These are phyloP conservation scores for Acanthochromis polyacanthus DNA, from an alignment of 2,113 vertebrate genomes.

Conservation along the genomic window DNA sequence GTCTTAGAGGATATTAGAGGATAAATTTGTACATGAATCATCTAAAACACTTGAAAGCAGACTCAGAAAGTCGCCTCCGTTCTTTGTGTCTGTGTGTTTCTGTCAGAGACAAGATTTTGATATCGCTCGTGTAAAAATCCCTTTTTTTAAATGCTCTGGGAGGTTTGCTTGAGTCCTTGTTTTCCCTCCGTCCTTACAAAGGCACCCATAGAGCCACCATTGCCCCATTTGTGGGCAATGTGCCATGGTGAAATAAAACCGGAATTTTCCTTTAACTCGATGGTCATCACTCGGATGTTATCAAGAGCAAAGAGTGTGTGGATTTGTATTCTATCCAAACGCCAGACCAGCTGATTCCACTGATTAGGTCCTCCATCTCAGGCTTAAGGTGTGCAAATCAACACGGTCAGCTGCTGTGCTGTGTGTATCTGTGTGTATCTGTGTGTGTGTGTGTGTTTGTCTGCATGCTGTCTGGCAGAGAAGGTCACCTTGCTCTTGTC, in stretches of 20 bases:
- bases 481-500: conserved; percentile 52
- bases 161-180: neutral
- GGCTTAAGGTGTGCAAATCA: conserved; percentile 43
- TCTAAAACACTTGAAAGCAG: neutral
- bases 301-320: neutral
- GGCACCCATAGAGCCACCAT: neutral
- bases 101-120: neutral
- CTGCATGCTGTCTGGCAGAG: neutral
- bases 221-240: neutral
- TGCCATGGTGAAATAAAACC: neutral
- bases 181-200: neutral
- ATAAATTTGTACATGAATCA: neutral
- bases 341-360: conserved; percentile 36
- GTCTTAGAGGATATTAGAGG: neutral
- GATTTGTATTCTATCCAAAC: conserved; percentile 38
- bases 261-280: conserved; percentile 1
- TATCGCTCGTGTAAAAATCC: neutral
- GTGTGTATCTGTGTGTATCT: conserved; percentile 1
- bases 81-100: neutral
- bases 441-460: neutral
- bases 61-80: neutral
- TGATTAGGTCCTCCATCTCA: conserved; percentile 43
- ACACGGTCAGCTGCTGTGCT: conserved; percentile 12
- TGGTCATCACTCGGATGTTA: neutral
- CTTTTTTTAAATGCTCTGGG: neutral